phyloP scores from a whole-genome alignment of 2,888 invertebrate genomes.

The Agriopis aurantiaria region DNA sequence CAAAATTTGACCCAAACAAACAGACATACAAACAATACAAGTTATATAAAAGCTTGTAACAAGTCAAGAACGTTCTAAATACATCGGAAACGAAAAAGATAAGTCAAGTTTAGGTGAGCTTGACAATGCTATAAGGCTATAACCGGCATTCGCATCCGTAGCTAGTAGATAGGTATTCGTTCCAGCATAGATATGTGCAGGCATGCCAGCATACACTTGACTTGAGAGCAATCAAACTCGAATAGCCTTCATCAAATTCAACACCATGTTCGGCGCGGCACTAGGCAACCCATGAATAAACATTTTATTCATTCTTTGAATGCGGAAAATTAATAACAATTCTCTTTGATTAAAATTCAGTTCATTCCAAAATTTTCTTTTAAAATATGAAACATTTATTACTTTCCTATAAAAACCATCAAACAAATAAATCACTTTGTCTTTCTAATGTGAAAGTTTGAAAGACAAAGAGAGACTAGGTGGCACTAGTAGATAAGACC shows the following conservation, averaged over 20 bases:
- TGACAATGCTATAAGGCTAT: conserved; percentile 1
- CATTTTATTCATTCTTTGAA: background rate
- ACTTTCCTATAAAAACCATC: too few species aligned
- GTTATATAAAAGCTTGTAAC: too few species aligned
- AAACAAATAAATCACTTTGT: too few species aligned
- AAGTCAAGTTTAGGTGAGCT: background rate
- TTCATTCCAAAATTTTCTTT: too few species aligned
- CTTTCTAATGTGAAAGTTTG: too few species aligned
- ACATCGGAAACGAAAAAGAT: background rate
- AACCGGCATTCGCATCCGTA: background rate
- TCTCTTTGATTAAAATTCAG: too few species aligned
- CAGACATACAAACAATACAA: too few species aligned
- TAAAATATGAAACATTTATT: too few species aligned
- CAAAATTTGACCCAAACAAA: too few species aligned
- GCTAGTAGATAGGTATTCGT: background rate
- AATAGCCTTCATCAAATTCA: conserved; percentile 11
- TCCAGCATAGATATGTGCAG: background rate
- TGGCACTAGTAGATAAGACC: too few species aligned
- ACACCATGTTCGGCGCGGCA: background rate
- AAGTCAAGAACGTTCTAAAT: background rate
- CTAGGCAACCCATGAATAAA: background rate
- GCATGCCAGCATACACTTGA: conserved; percentile 10
- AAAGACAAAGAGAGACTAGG: too few species aligned
- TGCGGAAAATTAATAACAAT: too few species aligned
- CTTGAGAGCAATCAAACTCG: conserved; percentile 5